These are phyloP conservation scores for Caenorhabditis wallacei DNA, from an alignment of 2,888 invertebrate species.

Conservation along the genomic window DNA sequence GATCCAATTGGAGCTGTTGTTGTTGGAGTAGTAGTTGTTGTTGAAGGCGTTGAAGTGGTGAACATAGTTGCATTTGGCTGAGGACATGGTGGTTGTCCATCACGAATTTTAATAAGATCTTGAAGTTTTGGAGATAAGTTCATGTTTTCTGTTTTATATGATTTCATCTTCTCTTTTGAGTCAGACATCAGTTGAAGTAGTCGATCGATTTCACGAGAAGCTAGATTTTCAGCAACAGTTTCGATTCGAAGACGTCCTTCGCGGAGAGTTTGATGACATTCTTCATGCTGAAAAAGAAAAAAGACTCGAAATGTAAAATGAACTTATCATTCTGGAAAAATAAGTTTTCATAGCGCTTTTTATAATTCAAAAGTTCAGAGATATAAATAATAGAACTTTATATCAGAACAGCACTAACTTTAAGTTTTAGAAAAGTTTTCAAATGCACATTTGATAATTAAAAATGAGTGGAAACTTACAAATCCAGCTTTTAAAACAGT, in stretches of 20 bases:
- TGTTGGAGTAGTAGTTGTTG: conserved; percentile 21
- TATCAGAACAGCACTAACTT: too few species aligned
- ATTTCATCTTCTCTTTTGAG: conserved; percentile 18
- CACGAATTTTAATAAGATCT: conserved; percentile 48
- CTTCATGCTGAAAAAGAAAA: conserved; percentile 51
- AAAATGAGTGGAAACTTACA: conserved; percentile 29
- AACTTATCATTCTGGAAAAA: not conserved
- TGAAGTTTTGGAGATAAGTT: conserved; percentile 32
- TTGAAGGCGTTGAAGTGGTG: conserved; percentile 29
- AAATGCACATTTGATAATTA: too few species aligned
- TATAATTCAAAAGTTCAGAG: too few species aligned
- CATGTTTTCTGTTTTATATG: not conserved
- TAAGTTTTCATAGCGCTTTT: too few species aligned
- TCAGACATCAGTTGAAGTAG: conserved; percentile 18
- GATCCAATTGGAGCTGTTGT: conserved; percentile 5
- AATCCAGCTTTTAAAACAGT: conserved; percentile 2
- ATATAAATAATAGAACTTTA: not conserved
- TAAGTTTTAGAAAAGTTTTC: too few species aligned
- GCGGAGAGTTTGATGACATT: conserved; percentile 51
- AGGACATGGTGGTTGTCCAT: conserved; percentile 64
- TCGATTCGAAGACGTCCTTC: conserved; percentile 38
- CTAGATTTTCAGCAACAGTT: conserved; percentile 38
- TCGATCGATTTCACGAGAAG: conserved; percentile 43
- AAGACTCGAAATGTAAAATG: not conserved
- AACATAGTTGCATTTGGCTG: conserved; percentile 68